Base-by-base conservation (phyloP, 2,888 invertebrate genomes). In the Seira sanloemensis region DNA sequence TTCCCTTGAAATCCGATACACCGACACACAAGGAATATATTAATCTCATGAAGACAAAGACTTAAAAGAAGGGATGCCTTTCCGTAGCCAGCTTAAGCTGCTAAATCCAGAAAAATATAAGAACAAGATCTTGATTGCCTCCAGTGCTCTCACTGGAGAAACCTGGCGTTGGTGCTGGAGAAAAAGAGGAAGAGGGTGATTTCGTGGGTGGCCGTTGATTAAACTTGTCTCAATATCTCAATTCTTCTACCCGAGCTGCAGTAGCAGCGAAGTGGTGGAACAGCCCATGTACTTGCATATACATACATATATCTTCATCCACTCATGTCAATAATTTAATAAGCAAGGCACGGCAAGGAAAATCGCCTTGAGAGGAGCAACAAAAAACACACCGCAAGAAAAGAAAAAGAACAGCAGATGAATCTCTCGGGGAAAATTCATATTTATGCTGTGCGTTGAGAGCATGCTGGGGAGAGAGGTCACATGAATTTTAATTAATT, bases 401-500 rank as follows among this genome's bases (percentile, higher is more conserved):
- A 37, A 37, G 7, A 37, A 37, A 37, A 9, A 12, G 12, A 37
- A 5, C 12, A 9, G 37, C 12, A 12, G 5, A 37, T 37, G 37
- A 37, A 37, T 37, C 37, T 37, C 37, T 9, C 37, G 37, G 37
- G 37, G 67, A 72, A 66, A 73, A 74, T 79, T 66, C 65, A 73
- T 73, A 73, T 73, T 67, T 73, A 73, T 73, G 73, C 79, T 66
- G 67, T 65, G n/a, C 16, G 23, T 27, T 16, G 68, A 23, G 37
- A 27, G 76, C 16, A 50, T 9, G 26, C 21, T 23, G 67, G 23
- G 7, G 21, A 9, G 77, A 54, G 50, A 67, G 73, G 79, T 79
- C 73, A 73, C 79, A 74, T 79, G 79, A 79, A 79, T 79, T 79
- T 79, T 79, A 79, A 79, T 79, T 79, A 79, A 79, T 79, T 79